phyloP scores from a whole-genome alignment of 2,797 vertebrate species.

The Anniella stebbinsi region DNA sequence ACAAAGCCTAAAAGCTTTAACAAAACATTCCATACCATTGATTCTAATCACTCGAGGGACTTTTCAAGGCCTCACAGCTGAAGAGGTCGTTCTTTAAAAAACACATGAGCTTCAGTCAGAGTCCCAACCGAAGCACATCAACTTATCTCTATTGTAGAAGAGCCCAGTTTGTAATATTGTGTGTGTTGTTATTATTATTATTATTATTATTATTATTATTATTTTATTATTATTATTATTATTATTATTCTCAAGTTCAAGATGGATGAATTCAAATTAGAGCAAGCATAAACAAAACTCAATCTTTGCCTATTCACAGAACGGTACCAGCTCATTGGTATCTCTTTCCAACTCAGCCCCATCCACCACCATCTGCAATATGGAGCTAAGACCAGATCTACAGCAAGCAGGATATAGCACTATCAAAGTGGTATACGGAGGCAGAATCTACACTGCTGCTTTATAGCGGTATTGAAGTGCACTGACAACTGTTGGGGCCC shows the following conservation, averaged over 20 bases:
- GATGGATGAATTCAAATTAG: not conserved
- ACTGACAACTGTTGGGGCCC: too few relatives aligned
- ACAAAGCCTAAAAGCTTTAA: not conserved
- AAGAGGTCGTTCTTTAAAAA: not conserved
- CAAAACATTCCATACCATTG: not conserved
- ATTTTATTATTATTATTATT: not conserved
- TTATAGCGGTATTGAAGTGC: too few relatives aligned
- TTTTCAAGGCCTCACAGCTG: not conserved
- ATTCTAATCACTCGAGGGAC: not conserved
- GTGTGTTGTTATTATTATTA: too few relatives aligned
- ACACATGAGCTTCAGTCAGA: not conserved
- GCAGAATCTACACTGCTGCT: too few relatives aligned
- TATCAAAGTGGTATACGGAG: too few relatives aligned
- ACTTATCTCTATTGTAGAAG: constrained; percentile 32
- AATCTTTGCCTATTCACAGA: not conserved
- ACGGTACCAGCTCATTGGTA: not conserved
- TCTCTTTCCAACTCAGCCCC: not conserved
- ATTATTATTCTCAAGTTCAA: not conserved
- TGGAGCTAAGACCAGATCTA: not conserved
- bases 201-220: not conserved
- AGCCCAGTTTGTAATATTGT: not conserved
- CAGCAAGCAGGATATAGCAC: too few relatives aligned
- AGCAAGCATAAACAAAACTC: not conserved
- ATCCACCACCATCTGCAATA: not conserved
- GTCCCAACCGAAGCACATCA: constrained; percentile 39